Evolutionary conservation across 1,140 invertebrate genomes (phyloP), one percentile per base, ranked within the genome.

Genomic region (Monochamus saltuarius): DNA sequence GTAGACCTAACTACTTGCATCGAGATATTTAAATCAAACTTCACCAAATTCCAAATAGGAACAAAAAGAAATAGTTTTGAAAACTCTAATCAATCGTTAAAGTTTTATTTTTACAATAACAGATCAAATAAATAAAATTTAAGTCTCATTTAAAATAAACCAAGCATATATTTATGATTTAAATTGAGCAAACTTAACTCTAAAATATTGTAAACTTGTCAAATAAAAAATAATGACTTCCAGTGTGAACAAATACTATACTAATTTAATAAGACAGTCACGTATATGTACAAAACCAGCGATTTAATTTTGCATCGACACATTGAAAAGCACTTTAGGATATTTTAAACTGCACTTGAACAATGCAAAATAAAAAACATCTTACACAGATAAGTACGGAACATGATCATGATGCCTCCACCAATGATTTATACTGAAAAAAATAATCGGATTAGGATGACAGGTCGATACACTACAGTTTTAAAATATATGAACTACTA

Each of bases 361-460:
- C 54, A 42, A 66, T 46, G 61, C 46, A 55, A 47, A 66, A 66
- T 66, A 51, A 61, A 61, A 62, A 61, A 63, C 62, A 62, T 63
- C 61, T 70, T 60, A 64, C 63, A 69, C 64, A 64, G 64, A 73
- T 73, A 69, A 73, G 65, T 73, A 70, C 68, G 64, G 69, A 54
- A 71, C 58, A 71, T 69, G 68, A 72, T 67, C 47, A 53, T 65
- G 63, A 69, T 67, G 70, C 70, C 72, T 69, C 70, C 72, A 73
- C 72, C 72, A 72, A 73, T 73, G 68, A 71, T 55, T 73, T 72
- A 73, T 66, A 73, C 72, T 73, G 72, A 72, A 73, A 73, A 73
- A 67, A 68, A 73, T 63, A 73, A 66, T 70, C 58, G 60, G 35
- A 62, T 61, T 66, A 54, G 49, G 34, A 19, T 22, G n/a, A 19